Base-by-base conservation (phyloP, 1,140 invertebrate genomes). In the Drosophila suzukii region DNA sequence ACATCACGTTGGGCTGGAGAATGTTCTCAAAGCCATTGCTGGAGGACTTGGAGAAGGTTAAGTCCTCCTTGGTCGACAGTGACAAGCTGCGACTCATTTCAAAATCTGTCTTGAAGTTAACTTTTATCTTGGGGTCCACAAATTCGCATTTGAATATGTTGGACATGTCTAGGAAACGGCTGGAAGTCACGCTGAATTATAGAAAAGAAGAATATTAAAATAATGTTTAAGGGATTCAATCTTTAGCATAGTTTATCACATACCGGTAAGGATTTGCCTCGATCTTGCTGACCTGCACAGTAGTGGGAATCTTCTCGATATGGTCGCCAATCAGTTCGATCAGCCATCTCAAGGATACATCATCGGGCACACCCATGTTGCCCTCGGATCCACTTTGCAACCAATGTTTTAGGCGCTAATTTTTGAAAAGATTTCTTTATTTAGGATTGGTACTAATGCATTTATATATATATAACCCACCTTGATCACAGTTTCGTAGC, bases 201-300 rank as follows among this genome's bases (percentile, higher is more conserved):
- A 1, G 27, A 12, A 17, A 32, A 8, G 20, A 38, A 44, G 3
- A 24, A 8, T 10, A 30, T 11, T 11, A 24, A n/a, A 13, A 5
- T n/a, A 17, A 17, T 6, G 0, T 39, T 27, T 10, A 5, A 49
- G 12, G 2, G 0, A 24, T 10, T 6, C 24, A 13, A 56, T 41
- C 6, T 0, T 1, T 27, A 4, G 15, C 3, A n/a, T 6, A 11
- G 6, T 17, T 34, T 1, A 2, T 3, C 32, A 59, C 71, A 74
- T 71, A 92, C 91, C 58, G 24, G 59, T 80, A 92, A 2, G 91
- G 86, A 76, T 84, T 91, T 8, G 8, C 50, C 3, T 44, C 30
- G 0, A 81, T 10, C 20, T 78, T 65, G 20, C 27, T 73, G 2
- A 92, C 50, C 0, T 82, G 3, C 8, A 80, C 58, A 6, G 46